phyloP scores from a whole-genome alignment of 2,888 invertebrate species.

The Hofmannophila pseudospretella region DNA sequence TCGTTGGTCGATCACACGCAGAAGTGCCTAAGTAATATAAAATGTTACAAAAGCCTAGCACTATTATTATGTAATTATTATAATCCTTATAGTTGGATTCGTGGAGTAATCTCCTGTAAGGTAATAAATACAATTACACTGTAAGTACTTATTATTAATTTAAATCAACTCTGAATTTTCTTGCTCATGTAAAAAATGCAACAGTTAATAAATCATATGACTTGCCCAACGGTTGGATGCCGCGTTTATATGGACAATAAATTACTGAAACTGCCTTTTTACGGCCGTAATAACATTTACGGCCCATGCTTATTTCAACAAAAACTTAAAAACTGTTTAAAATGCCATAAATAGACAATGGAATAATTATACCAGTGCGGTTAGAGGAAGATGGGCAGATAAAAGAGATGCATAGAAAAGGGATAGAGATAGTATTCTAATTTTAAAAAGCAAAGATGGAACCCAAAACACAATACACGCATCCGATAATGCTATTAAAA shows the following conservation, averaged over 20 bases:
- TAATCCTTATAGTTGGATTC: too few relatives aligned
- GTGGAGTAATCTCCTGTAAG: too few relatives aligned
- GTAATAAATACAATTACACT: too few relatives aligned
- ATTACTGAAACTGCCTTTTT: slow-evolving; percentile 70
- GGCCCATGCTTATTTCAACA: slow-evolving; percentile 65
- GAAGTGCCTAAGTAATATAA: too few relatives aligned
- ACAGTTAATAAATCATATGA: slow-evolving; percentile 47
- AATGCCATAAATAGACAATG: slow-evolving; percentile 68
- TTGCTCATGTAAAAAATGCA: slow-evolving; percentile 25
- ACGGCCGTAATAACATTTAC: slow-evolving; percentile 68
- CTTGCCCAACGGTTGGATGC: slow-evolving; percentile 48
- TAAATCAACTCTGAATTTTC: slow-evolving; percentile 4
- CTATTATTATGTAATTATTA: too few relatives aligned
- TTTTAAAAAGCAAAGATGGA: slow-evolving; percentile 78
- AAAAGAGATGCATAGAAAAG: slow-evolving; percentile 34
- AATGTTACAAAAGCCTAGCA: too few relatives aligned
- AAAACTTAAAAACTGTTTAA: slow-evolving; percentile 71
- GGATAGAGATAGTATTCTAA: slow-evolving; percentile 61
- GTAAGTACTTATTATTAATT: too few relatives aligned
- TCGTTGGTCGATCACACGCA: too few relatives aligned
- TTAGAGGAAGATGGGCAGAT: slow-evolving; percentile 39
- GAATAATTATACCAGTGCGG: slow-evolving; percentile 65
- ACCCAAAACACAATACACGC: slow-evolving; percentile 72
- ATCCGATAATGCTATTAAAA: slow-evolving; percentile 54
- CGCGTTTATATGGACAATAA: slow-evolving; percentile 62